Base-by-base conservation (phyloP, 2,113 vertebrate species). In the Picathartes gymnocephalus region DNA sequence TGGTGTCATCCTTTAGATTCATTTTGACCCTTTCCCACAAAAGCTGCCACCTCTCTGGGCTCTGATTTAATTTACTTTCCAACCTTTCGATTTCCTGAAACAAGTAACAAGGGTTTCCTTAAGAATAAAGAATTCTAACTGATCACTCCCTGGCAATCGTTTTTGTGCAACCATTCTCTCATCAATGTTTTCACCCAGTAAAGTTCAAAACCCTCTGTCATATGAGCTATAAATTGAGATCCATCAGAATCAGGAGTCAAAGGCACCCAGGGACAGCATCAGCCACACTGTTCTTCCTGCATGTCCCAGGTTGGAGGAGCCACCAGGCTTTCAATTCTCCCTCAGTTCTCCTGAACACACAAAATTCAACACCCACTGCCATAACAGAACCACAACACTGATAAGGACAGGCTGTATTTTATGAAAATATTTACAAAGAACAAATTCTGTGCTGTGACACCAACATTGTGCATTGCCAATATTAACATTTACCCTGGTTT, bases 81-180 rank as follows among this genome's bases (percentile, higher is more conserved):
- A 99, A 95, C 96, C 97, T 98, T 98, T 99, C 99, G 1, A 99
- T 99, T 97, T 99, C 99, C 99, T 99, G 97, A 74, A 98, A 98
- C 54, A 78, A 92, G 91, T 15, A 51, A 90, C 35, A 93, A 28
- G 15, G 22, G 13, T 95, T 96, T 97, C 91, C 53, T 40, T 81
- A 86, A 45, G 77, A 57, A 89, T 48, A 73, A 92, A 57, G 60
- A 82, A 76, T 94, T 94, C 35, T 69, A 6, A 50, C 69, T 56
- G 35, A 76, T 80, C 28, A 23, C 22, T 70, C 82, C 28, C 47
- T 73, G 28, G 54, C 30, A 84, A 48, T 40, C 9, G n/a, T 42
- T 84, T 83, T 56, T 21, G 74, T 20, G 71, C 13, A 64, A 39
- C 11, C 15, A 37, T 51, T 81, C 76, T 68, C 39, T 25, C 39